A percentile compares a stretch with the other conserved stretches of the same genome.
These are phyloP conservation scores for Tetranychus urticae DNA, from an alignment of 1,140 invertebrate species.

Conservation along the genomic window DNA sequence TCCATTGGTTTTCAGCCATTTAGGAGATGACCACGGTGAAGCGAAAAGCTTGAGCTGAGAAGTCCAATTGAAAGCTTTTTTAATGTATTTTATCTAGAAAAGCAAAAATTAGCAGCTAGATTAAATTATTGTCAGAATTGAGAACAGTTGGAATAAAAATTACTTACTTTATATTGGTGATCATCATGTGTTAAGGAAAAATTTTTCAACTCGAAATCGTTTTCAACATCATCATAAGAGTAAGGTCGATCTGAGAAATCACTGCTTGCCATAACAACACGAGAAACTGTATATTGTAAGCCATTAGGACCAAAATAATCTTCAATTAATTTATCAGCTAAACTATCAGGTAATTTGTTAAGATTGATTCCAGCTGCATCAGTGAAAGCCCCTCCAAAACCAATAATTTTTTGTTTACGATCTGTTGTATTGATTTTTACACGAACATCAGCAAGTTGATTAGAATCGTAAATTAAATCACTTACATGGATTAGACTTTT, in stretches of 20 bases:
- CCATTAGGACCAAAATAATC: constrained; percentile 18
- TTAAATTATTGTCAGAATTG: constrained; percentile 28
- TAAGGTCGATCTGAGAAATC: constrained; percentile 49
- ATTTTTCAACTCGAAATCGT: constrained; percentile 35
- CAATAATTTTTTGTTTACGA: constrained; percentile 16
- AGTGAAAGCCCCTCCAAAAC: constrained; percentile 69
- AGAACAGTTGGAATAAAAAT: neutral
- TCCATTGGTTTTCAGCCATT: constrained; percentile 76
- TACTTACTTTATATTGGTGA: constrained; percentile 30
- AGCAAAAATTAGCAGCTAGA: constrained; percentile 46
- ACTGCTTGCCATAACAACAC: constrained; percentile 52
- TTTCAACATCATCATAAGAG: constrained; percentile 34
- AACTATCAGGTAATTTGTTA: constrained; percentile 25
- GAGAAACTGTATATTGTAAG: constrained; percentile 18
- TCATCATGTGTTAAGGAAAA: constrained; percentile 42
- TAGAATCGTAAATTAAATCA: neutral
- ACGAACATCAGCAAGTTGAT: neutral
- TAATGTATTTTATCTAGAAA: constrained; percentile 34
- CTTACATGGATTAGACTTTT: neutral
- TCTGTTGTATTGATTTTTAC: neutral
- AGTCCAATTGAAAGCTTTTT: constrained; percentile 24
- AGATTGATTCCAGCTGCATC: constrained; percentile 59
- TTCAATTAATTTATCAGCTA: constrained; percentile 25
- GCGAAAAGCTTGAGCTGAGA: constrained; percentile 31
- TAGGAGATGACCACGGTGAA: constrained; percentile 57